Percentiles rank a stretch among this genome's conserved stretches.
These are phyloP conservation scores for Motacilla tschutschensis DNA, from an alignment of 2,113 vertebrate genomes.

Conservation along the genomic window DNA sequence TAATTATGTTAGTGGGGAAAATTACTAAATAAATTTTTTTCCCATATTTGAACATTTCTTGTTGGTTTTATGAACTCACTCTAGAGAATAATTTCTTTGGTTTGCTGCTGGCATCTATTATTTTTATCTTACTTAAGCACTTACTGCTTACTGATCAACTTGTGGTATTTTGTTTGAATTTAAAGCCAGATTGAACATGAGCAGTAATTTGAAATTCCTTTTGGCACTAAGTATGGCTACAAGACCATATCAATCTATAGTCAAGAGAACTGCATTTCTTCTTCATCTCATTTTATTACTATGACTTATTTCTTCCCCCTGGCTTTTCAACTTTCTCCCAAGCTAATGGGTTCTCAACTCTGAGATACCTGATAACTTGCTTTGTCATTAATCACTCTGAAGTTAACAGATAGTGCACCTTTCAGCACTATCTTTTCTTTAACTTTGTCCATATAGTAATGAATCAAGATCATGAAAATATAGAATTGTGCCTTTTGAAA, in stretches of 20 bases:
- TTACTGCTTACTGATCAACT: neutral
- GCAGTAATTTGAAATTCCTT: conserved; percentile 20
- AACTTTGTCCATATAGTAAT: conserved; percentile 54
- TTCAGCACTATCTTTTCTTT: conserved; percentile 60
- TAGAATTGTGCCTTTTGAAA: conserved; percentile 6
- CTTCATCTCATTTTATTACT: conserved; percentile 47
- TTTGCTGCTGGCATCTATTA: neutral
- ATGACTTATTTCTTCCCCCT: conserved; percentile 71
- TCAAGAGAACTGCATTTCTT: conserved; percentile 4
- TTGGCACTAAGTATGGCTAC: neutral
- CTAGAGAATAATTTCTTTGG: neutral
- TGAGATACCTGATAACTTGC: conserved; percentile 63
- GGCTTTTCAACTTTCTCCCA: conserved; percentile 63
- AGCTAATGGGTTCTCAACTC: conserved; percentile 70
- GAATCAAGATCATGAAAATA: conserved; percentile 68
- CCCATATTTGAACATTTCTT: neutral
- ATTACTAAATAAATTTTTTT: neutral
- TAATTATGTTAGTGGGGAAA: neutral
- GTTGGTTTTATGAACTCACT: neutral
- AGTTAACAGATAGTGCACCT: conserved; percentile 78
- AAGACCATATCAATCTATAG: conserved; percentile 41
- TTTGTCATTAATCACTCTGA: conserved; percentile 89
- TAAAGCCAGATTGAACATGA: neutral
- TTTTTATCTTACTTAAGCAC: neutral
- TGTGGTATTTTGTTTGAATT: neutral